phyloP scores from a whole-genome alignment of 2,113 vertebrate genomes.

The Brachyistius frenatus region DNA sequence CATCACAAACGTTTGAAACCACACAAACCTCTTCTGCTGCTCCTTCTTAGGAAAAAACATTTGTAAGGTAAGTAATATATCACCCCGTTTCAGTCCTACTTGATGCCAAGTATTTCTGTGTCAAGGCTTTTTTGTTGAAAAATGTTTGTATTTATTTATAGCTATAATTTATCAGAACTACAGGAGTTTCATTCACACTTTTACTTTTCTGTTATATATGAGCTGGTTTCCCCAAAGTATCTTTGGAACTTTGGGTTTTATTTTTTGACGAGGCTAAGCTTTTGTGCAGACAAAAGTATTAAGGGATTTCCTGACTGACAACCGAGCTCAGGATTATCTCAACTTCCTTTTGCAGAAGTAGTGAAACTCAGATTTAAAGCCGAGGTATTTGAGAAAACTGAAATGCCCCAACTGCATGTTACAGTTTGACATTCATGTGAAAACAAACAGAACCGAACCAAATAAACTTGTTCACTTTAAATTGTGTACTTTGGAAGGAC shows the following conservation, averaged over 20 bases:
- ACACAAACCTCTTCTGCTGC: neutral
- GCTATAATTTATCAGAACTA: conserved; percentile 30
- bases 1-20: neutral
- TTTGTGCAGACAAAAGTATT: conserved; percentile 50
- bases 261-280: neutral
- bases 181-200: conserved; percentile 5
- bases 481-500: neutral
- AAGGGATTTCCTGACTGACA: conserved; percentile 51
- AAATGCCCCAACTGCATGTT: conserved; percentile 1
- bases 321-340: conserved; percentile 38
- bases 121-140: conserved; percentile 3
- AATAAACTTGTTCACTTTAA: neutral
- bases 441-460: conserved; percentile 1
- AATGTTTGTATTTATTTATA: neutral
- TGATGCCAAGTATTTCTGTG: neutral
- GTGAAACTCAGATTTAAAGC: conserved; percentile 21
- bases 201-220: conserved; percentile 26
- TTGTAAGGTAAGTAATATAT: conserved; percentile 1
- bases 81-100: neutral
- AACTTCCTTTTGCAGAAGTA: conserved; percentile 32
- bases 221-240: conserved; percentile 19
- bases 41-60: neutral
- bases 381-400: neutral
- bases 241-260: conserved; percentile 16
- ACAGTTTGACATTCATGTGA: conserved; percentile 15